Base-by-base conservation (phyloP, 2,113 vertebrate species). In the Coryphaenoides rupestris region DNA sequence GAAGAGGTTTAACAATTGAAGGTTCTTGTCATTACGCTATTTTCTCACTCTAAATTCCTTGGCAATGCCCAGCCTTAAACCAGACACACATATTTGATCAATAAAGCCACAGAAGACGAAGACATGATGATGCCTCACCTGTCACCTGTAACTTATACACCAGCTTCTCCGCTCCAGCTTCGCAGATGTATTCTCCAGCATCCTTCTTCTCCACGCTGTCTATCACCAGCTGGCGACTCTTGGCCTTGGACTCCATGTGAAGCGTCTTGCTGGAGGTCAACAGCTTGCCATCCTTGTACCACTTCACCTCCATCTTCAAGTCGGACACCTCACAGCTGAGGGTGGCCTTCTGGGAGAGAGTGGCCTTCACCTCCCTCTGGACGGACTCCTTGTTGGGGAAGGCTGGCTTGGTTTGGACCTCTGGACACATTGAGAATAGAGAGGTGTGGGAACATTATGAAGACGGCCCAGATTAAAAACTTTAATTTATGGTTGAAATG, bases 231-330 rank as follows among this genome's bases (percentile, higher is more conserved):
- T 71, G 83, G 0, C 90, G 87, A 22, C 49, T 83, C 60, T 83
- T 87, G 22, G 85, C 91, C 4, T 73, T 80, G 0, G 86, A 70
- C 63, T 92, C 90, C 0, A 78, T 24, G 26, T 66, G 87, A 49
- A 91, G 65, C 23, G 84, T 89, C 65, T 81, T 89, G 22, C 75
- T 90, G 55, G 89, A 65, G 16, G 80, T 19, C 0, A 94, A 69
- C 45, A 84, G 67, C 23, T 74, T 93, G 5, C 92, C 90, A 0
- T 93, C 89, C 62, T 92, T 94, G 85, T 78, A 92, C 93, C 93
- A 95, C 10, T 86, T 92, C 66, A 95, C 92, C 21, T 91, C 82
- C 0, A 83, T 91, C 23, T 86, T 56, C 0, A 76, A 63, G 56
- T 94, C 80, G 14, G 85, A 77, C 3, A 93, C 89, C 59, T 92